Conservation (phyloP, 2,797 vertebrate species). For the Phyllotis vaccarum region DNA sequence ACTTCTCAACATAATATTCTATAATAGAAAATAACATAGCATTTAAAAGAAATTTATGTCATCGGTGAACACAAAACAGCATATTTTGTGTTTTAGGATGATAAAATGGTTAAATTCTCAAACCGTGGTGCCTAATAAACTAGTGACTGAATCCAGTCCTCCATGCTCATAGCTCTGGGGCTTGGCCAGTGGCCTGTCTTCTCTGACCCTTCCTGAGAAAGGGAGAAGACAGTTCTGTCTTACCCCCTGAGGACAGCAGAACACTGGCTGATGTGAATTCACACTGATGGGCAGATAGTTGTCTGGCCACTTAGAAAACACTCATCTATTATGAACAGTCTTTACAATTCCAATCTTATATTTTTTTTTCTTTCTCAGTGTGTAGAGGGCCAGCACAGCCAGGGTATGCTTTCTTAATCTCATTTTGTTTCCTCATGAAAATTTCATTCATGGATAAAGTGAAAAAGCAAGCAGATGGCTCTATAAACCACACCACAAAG, state of each 20-base stretch:
- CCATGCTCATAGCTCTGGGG: neutral
- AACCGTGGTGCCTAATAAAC: neutral
- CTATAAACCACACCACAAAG: slow-evolving; percentile 49
- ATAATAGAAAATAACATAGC: too few species aligned
- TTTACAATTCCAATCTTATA: neutral
- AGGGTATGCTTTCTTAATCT: neutral
- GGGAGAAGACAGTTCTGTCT: neutral
- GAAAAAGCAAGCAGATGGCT: slow-evolving; percentile 46
- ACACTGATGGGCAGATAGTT: neutral
- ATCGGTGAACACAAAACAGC: neutral
- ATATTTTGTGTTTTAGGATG: neutral
- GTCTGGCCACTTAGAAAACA: neutral
- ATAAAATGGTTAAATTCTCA: neutral
- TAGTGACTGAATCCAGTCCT: neutral
- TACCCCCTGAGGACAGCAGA: neutral
- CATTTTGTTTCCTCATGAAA: slow-evolving; percentile 58
- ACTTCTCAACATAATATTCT: too few species aligned
- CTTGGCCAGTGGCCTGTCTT: neutral
- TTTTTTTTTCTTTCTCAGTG: neutral
- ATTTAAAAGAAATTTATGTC: neutral
- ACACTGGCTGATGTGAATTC: too few species aligned
- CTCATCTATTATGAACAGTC: neutral
- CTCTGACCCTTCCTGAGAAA: neutral
- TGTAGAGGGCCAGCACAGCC: neutral
- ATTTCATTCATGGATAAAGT: slow-evolving; percentile 57